phyloP scores from a whole-genome alignment of 2,797 vertebrate species.

The Spinus pinus region DNA sequence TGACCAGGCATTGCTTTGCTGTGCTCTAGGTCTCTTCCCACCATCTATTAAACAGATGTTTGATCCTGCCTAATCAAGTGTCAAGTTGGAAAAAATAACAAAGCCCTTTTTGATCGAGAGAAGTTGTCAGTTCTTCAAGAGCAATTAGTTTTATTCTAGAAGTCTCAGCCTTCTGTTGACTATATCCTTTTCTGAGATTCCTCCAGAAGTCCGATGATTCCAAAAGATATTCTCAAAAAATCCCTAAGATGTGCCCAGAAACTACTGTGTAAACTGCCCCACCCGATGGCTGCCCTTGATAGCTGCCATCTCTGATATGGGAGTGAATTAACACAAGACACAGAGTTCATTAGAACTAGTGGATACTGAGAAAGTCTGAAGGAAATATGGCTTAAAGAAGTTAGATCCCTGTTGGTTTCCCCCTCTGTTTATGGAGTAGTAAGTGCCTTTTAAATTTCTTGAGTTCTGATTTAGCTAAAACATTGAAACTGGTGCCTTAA shows the following conservation, averaged over 20 bases:
- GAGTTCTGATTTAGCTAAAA: background rate
- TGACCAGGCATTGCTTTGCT: background rate
- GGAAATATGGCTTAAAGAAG: background rate
- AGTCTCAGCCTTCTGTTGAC: background rate
- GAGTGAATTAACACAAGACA: background rate
- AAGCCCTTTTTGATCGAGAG: background rate
- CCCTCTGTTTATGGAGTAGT: background rate
- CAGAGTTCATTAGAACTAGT: background rate
- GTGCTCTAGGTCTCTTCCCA: background rate
- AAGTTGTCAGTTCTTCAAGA: background rate
- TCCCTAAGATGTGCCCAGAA: background rate
- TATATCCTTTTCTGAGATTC: background rate
- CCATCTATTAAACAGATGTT: background rate
- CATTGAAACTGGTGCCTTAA: background rate
- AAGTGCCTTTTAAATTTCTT: background rate
- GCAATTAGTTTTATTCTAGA: background rate
- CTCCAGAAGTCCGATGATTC: background rate
- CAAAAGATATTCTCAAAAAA: background rate
- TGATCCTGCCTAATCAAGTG: background rate
- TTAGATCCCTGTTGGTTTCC: background rate
- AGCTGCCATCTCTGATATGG: background rate
- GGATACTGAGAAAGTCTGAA: background rate
- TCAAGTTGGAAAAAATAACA: background rate
- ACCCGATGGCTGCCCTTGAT: background rate
- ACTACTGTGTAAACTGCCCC: background rate